Conservation (phyloP, 1,140 invertebrate species). For the Pseudomyrmex flavicornis region DNA sequence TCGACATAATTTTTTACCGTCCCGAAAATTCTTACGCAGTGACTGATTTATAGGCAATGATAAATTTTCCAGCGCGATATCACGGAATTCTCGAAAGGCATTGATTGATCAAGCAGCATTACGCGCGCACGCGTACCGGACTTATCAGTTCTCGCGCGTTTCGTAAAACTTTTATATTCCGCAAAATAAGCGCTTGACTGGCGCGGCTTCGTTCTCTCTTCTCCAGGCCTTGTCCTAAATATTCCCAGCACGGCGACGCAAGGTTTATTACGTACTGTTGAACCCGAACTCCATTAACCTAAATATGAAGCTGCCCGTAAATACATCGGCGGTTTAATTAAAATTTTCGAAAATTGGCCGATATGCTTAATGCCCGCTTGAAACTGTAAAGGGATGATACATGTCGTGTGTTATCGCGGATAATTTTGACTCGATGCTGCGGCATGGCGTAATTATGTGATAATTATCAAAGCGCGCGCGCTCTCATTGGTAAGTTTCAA, state of each 20-base stretch:
- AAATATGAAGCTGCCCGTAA: neutral
- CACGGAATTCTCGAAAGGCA: slow-evolving; percentile 69
- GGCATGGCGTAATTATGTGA: slow-evolving; percentile 42
- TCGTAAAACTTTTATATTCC: slow-evolving; percentile 77
- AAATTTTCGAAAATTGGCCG: slow-evolving; percentile 57
- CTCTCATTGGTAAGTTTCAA: slow-evolving; percentile 54
- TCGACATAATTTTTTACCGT: neutral
- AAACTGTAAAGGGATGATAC: slow-evolving; percentile 40
- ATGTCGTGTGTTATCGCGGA: neutral
- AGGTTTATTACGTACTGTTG: slow-evolving; percentile 58
- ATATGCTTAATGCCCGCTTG: slow-evolving; percentile 31
- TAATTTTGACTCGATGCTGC: slow-evolving; percentile 47
- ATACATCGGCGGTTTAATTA: slow-evolving; percentile 37
- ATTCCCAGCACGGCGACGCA: slow-evolving; percentile 53
- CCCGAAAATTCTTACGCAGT: slow-evolving; percentile 47
- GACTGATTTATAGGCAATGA: slow-evolving; percentile 76
- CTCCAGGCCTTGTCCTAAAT: slow-evolving; percentile 33
- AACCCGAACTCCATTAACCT: slow-evolving; percentile 35
- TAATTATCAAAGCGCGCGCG: slow-evolving; percentile 60
- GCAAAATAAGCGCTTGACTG: slow-evolving; percentile 68
- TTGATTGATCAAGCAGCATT: slow-evolving; percentile 78
- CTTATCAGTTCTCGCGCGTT: slow-evolving; percentile 68
- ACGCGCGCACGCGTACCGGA: slow-evolving; percentile 51
- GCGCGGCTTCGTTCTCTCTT: neutral
- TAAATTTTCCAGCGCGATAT: slow-evolving; percentile 70